Conservation (phyloP, 2,888 invertebrate genomes). For the Phymatocera aterrima region DNA sequence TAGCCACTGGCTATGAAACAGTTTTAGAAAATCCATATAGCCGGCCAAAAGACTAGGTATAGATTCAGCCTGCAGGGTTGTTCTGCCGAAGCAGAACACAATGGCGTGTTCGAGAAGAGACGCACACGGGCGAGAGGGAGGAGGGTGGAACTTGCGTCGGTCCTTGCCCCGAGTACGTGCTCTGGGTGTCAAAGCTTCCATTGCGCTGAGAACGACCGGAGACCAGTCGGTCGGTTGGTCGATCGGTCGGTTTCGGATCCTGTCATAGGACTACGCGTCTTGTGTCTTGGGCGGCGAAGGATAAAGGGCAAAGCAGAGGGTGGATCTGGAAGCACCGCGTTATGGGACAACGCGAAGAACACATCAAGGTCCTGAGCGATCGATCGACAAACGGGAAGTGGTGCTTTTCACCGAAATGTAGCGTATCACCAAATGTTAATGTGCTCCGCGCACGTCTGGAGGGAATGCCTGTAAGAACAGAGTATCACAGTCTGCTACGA, state of each 20-base stretch:
- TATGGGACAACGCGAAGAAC: slow-evolving; percentile 36
- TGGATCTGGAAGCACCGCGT: background rate
- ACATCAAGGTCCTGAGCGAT: slow-evolving; percentile 73
- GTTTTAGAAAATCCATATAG: slow-evolving; percentile 71
- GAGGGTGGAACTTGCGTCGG: slow-evolving; percentile 72
- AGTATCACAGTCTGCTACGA: background rate
- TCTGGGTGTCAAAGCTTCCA: slow-evolving; percentile 72
- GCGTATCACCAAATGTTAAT: slow-evolving; percentile 21
- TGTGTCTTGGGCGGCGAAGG: slow-evolving; percentile 9
- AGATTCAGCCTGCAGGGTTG: slow-evolving; percentile 27
- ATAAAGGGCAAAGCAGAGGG: slow-evolving; percentile 6
- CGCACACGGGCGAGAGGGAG: slow-evolving; percentile 37
- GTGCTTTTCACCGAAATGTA: slow-evolving; percentile 24
- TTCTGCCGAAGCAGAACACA: slow-evolving; percentile 64
- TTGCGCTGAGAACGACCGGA: slow-evolving; percentile 66
- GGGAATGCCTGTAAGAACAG: background rate
- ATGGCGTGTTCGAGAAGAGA: slow-evolving; percentile 67
- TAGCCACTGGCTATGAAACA: slow-evolving; percentile 48
- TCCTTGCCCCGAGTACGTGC: slow-evolving; percentile 75
- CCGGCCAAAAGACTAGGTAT: slow-evolving; percentile 58
- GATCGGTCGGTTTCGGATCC: slow-evolving; percentile 40
- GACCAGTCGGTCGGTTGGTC: slow-evolving; percentile 52
- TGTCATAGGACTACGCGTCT: slow-evolving; percentile 57
- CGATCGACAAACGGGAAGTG: slow-evolving; percentile 61
- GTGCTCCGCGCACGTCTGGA: background rate